Evolutionary conservation across 2,113 vertebrate species (phyloP).

Genomic region (Vimba vimba): DNA sequence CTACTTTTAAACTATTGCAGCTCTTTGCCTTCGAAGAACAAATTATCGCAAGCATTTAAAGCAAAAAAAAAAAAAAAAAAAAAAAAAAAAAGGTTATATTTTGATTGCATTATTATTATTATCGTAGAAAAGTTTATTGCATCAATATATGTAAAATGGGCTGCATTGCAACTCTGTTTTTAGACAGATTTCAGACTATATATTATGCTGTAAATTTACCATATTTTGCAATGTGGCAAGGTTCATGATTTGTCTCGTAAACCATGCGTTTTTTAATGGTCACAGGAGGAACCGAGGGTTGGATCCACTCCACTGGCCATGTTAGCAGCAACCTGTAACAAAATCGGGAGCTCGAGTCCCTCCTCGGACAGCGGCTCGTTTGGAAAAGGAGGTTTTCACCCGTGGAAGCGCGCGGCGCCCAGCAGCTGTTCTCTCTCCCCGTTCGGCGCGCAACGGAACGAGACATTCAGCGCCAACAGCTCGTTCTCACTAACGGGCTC

Average conservation of each 20-base stretch:
- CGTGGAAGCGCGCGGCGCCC: slow-evolving; percentile 83
- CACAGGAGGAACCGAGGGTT: slow-evolving; percentile 90
- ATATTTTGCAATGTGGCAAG: background rate
- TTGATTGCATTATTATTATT: background rate
- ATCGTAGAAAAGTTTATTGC: background rate
- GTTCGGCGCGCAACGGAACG: slow-evolving; percentile 76
- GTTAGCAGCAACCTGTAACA: slow-evolving; percentile 94
- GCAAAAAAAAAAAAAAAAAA: background rate
- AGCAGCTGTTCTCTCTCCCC: slow-evolving; percentile 78
- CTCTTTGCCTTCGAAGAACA: background rate
- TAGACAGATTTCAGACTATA: background rate
- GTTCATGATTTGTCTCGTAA: background rate
- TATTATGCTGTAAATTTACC: background rate
- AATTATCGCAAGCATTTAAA: background rate
- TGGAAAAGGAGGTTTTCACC: slow-evolving; percentile 85
- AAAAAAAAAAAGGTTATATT: background rate
- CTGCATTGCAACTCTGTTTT: background rate
- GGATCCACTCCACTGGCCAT: slow-evolving; percentile 93
- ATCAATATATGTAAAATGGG: background rate
- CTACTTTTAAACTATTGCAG: background rate
- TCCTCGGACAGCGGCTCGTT: slow-evolving; percentile 84
- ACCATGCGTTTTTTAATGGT: background rate
- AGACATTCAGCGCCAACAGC: slow-evolving; percentile 79
- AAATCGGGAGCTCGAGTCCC: slow-evolving; percentile 89
- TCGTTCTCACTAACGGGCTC: slow-evolving; percentile 86